Evolutionary conservation across 2,888 invertebrate genomes (phyloP).

Genomic region (Callyntrura guangdongensis): DNA sequence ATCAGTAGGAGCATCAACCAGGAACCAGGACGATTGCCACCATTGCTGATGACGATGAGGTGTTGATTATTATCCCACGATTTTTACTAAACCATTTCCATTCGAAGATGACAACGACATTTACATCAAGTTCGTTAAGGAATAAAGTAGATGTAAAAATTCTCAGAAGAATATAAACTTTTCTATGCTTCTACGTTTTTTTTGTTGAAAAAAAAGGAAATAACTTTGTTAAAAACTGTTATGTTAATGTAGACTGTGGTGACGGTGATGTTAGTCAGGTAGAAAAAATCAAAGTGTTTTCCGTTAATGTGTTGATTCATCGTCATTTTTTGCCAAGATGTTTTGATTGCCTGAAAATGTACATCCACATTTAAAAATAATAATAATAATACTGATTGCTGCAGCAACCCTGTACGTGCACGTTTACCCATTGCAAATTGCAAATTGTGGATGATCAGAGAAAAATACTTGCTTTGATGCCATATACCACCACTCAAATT

Average conservation of each 20-base stretch:
- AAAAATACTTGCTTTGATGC: too few species aligned
- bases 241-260: constrained; percentile 52
- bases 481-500: too few species aligned
- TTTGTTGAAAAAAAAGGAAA: constrained; percentile 33
- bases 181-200: neutral
- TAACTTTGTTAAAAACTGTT: constrained; percentile 57
- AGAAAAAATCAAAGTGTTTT: constrained; percentile 75
- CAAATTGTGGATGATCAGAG: too few species aligned
- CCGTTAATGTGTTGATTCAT: constrained; percentile 73
- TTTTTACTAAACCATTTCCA: constrained; percentile 46
- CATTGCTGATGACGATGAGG: constrained; percentile 35
- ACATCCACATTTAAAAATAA: constrained; percentile 10
- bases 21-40: constrained; percentile 33
- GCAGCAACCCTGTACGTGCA: too few species aligned
- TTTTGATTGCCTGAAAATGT: neutral
- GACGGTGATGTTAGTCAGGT: neutral
- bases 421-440: too few species aligned
- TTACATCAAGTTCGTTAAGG: constrained; percentile 46
- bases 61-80: constrained; percentile 68
- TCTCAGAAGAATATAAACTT: constrained; percentile 59
- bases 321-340: constrained; percentile 48
- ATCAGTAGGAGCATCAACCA: constrained; percentile 1
- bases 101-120: constrained; percentile 42
- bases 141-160: neutral
- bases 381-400: neutral